Base-by-base conservation (phyloP, 2,797 vertebrate species). In the Enteromius thamalakanensis region DNA sequence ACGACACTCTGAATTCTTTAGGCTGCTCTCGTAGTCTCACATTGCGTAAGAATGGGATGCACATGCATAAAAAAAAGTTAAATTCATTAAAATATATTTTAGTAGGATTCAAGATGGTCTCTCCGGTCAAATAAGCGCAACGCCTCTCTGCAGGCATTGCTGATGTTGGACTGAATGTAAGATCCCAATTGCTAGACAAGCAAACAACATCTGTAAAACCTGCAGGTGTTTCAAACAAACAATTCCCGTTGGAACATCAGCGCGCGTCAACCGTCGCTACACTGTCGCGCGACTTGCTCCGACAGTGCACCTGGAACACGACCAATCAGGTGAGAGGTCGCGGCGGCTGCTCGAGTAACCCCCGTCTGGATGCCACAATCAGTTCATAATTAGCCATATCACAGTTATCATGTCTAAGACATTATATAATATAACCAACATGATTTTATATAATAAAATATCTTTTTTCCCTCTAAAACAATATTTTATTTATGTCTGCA, bases 251-350 rank as follows among this genome's bases (percentile, higher is more conserved):
- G 70, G 64, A 77, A 71, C 37, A 42, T 60, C n/a, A 5, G 45
- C 72, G 60, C 42, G 76, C 79, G 64, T 62, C 34, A 14, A 40
- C 32, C 19, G 21, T 75, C 55, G 4, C 21, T 2, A n/a, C 3
- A 69, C 47, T 2, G 37, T 26, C 23, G 23, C 58, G 23, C 58
- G n/a, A 26, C 23, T 23, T 21, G 70, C 19, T 58, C 42, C 9
- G 10, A 65, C 8, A 42, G 69, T 14, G 45, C 83, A 85, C 45
- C 74, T 62, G 86, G 72, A 87, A 89, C 87, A 90, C 92, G 91
- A 91, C 90, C 83, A 68, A 87, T 87, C 55, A 92, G 85, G 91
- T 89, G 86, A 91, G 90, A 84, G 90, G 88, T 89, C 90, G 64
- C 32, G 17, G 78, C 29, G 49, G n/a, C 47, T 42, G 53, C 53